Evolutionary conservation across 2,888 invertebrate genomes (phyloP).

Genomic region (Papilio protenor): DNA sequence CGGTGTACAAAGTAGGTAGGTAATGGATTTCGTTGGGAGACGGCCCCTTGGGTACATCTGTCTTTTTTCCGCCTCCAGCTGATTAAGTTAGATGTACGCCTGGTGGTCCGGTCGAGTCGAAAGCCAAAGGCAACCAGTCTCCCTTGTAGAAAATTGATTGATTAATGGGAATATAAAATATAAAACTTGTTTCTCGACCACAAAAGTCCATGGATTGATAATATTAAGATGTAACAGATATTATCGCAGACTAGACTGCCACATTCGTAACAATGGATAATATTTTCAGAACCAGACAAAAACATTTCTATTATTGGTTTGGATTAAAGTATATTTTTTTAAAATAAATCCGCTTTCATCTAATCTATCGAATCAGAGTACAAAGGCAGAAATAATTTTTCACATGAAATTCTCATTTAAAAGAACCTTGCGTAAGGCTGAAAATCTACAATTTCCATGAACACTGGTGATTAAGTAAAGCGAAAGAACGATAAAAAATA

Average conservation of each 20-base stretch:
- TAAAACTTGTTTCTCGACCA: not conserved
- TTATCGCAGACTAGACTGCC: not conserved
- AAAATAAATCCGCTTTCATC: not conserved
- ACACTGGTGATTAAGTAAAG: slow-evolving; percentile 47
- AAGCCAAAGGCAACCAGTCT: not conserved
- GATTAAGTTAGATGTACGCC: slow-evolving; percentile 55
- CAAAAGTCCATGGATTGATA: not conserved
- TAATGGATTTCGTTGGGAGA: slow-evolving; percentile 66
- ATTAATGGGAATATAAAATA: not conserved
- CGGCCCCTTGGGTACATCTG: slow-evolving; percentile 61
- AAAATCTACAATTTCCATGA: slow-evolving; percentile 42
- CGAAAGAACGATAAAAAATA: slow-evolving; percentile 46
- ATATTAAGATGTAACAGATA: not conserved
- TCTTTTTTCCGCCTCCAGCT: slow-evolving; percentile 60
- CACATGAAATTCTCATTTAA: slow-evolving; percentile 23
- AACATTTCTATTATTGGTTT: not conserved
- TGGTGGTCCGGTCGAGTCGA: slow-evolving; percentile 34
- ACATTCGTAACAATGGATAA: not conserved
- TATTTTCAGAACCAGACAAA: not conserved
- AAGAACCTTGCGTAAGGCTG: slow-evolving; percentile 15
- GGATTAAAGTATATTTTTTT: not conserved
- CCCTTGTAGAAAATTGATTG: not conserved
- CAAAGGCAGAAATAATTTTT: not conserved
- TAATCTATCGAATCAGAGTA: too few relatives aligned
- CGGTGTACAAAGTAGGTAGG: slow-evolving; percentile 61